phyloP scores from a whole-genome alignment of 2,113 vertebrate genomes.

The Synchiropus splendidus region DNA sequence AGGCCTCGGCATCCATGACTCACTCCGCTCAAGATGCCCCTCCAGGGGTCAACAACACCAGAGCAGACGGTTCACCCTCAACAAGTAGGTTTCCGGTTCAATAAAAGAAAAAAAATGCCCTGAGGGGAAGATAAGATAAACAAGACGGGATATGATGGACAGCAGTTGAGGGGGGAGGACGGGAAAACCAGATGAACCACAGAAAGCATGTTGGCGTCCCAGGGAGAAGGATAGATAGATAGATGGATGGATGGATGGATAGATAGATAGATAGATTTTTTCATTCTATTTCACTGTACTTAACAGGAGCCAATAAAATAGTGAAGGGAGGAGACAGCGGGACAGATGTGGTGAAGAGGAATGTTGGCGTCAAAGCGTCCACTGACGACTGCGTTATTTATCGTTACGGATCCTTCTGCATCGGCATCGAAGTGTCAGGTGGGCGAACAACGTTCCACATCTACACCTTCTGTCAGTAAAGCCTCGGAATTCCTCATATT shows the following conservation, averaged over 20 bases:
- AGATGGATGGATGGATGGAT: no score
- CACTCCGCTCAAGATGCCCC: slow-evolving; percentile 52
- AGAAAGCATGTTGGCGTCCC: neutral
- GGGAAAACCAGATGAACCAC: no score
- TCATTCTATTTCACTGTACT: neutral
- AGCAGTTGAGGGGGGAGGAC: no score
- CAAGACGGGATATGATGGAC: neutral
- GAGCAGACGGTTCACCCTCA: slow-evolving; percentile 27
- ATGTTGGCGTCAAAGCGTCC: slow-evolving; percentile 36
- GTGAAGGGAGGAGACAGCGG: slow-evolving; percentile 25
- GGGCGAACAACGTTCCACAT: no score
- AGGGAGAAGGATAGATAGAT: neutral
- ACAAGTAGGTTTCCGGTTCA: slow-evolving; percentile 7
- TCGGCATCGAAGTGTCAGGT: slow-evolving; percentile 78
- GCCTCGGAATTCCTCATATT: no score
- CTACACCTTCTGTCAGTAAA: no score
- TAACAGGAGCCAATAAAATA: neutral
- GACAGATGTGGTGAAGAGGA: slow-evolving; percentile 64
- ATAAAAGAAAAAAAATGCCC: neutral
- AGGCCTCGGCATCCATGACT: slow-evolving; percentile 44
- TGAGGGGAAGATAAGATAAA: neutral
- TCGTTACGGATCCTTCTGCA: slow-evolving; percentile 83
- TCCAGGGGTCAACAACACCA: slow-evolving; percentile 28
- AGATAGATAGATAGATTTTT: no score
- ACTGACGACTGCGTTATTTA: slow-evolving; percentile 74